Evolutionary conservation across 2,797 vertebrate genomes (phyloP).

Genomic region (Rousettus madagascariensis): DNA sequence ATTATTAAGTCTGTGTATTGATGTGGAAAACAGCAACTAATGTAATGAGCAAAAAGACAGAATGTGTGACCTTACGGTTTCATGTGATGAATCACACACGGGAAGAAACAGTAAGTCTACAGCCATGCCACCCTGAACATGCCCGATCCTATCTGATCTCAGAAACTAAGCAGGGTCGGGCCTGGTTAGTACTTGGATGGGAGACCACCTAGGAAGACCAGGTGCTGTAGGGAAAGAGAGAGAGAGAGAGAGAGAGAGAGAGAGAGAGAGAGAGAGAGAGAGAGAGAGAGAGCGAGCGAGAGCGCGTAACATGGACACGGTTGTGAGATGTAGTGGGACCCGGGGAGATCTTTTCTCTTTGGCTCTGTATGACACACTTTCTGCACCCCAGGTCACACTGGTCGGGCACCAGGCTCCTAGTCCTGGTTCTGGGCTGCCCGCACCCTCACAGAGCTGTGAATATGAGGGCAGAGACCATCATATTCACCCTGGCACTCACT

Average conservation of each 20-base stretch:
- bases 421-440: neutral
- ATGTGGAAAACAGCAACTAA: neutral
- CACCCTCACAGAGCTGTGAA: neutral
- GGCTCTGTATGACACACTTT: neutral
- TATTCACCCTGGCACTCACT: neutral
- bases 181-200: too few species aligned
- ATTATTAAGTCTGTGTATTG: neutral
- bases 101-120: neutral
- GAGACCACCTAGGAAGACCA: too few species aligned
- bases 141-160: too few species aligned
- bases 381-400: neutral
- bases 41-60: neutral
- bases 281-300: too few species aligned
- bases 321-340: neutral
- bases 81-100: neutral
- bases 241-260: too few species aligned
- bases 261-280: too few species aligned
- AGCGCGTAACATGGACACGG: rapidly evolving
- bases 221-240: too few species aligned
- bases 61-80: rapidly evolving
- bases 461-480: neutral
- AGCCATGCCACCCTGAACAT: too few species aligned
- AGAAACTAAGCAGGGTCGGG: too few species aligned
- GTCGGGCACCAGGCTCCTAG: rapidly evolving
- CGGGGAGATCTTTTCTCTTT: neutral